Percentiles rank a stretch among this genome's conserved stretches.
Conservation (phyloP, 1,140 invertebrate genomes). For the Bathynomus jamesi region DNA sequence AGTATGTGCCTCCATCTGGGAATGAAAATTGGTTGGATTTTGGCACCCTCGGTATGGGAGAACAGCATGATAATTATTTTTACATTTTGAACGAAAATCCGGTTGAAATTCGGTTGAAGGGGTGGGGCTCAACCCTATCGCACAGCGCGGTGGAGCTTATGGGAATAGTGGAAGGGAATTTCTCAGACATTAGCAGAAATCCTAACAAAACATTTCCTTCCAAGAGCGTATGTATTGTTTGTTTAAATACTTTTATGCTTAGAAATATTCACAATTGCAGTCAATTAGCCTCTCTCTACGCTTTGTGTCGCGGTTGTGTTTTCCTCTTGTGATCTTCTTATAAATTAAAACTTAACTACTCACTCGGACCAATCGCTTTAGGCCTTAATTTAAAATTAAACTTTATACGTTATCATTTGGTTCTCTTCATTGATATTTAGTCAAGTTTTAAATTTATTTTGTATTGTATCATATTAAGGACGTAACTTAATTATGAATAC, state of each 20-base stretch:
- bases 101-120: constrained; percentile 57
- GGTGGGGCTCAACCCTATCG: constrained; percentile 60
- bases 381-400: too few species aligned
- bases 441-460: too few species aligned
- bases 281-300: too few species aligned
- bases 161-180: constrained; percentile 58
- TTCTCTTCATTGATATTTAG: too few species aligned
- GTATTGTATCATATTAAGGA: too few species aligned
- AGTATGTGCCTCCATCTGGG: constrained; percentile 24
- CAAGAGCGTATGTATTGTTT: constrained; percentile 43
- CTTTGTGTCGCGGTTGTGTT: too few species aligned
- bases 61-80: constrained; percentile 59
- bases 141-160: constrained; percentile 58
- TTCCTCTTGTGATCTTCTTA: too few species aligned
- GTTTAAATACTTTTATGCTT: too few species aligned
- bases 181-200: constrained; percentile 45
- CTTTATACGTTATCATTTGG: too few species aligned
- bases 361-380: too few species aligned
- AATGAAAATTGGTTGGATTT: constrained; percentile 52
- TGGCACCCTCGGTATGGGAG: constrained; percentile 62
- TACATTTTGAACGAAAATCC: constrained; percentile 69
- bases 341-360: too few species aligned
- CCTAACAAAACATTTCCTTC: constrained; percentile 48
- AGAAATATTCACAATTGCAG: too few species aligned
- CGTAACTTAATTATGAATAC: not conserved